A percentile compares a stretch with the other conserved stretches of the same genome.
Conservation (phyloP, 2,888 invertebrate species). For the Hartigia nigra region DNA sequence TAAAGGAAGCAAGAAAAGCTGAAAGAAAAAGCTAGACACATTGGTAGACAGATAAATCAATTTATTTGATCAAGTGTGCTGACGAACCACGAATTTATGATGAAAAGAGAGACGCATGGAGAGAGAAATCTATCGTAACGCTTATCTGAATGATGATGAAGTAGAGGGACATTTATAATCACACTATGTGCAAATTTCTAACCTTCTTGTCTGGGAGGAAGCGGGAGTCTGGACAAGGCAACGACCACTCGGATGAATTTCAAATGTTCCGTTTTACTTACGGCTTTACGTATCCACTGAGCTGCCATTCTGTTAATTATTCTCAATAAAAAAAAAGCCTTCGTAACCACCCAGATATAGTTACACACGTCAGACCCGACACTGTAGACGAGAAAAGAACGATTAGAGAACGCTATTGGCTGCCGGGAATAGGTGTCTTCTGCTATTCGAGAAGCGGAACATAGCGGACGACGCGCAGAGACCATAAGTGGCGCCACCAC, state of each 20-base stretch:
- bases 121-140: slow-evolving; percentile 9
- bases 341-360: slow-evolving; percentile 27
- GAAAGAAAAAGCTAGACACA: background rate
- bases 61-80: background rate
- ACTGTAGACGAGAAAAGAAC: slow-evolving; percentile 40
- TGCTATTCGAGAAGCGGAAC: slow-evolving; percentile 45
- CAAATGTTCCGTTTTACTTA: slow-evolving; percentile 44
- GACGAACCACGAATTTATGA: slow-evolving; percentile 12
- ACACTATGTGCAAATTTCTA: slow-evolving; percentile 42
- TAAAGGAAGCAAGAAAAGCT: background rate
- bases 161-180: slow-evolving; percentile 37
- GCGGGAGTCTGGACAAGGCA: slow-evolving; percentile 22
- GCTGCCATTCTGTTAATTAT: slow-evolving; percentile 57
- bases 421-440: slow-evolving; percentile 44
- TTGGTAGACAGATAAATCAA: background rate
- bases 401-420: slow-evolving; percentile 44
- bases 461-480: slow-evolving; percentile 41
- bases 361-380: slow-evolving; percentile 50
- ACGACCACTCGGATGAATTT: slow-evolving; percentile 20
- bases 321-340: slow-evolving; percentile 41
- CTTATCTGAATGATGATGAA: slow-evolving; percentile 19
- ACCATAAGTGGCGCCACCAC: background rate
- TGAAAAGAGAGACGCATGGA: slow-evolving; percentile 14
- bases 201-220: slow-evolving; percentile 44
- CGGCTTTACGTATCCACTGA: slow-evolving; percentile 61